Evolutionary conservation across 2,888 invertebrate genomes (phyloP), one percentile per base, ranked within the genome.

Genomic region (Mesoligia furuncula): DNA sequence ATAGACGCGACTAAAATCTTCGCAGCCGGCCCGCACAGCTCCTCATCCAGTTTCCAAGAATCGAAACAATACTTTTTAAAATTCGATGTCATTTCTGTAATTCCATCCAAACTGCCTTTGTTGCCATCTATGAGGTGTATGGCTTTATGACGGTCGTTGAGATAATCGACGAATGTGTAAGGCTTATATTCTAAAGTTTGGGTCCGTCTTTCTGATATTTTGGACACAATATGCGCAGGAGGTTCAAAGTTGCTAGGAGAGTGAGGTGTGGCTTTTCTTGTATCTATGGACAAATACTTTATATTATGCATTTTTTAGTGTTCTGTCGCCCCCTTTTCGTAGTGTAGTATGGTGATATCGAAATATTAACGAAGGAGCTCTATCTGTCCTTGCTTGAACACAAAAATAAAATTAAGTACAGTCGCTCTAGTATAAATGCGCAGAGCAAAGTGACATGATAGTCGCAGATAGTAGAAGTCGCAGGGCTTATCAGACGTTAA

Each of bases 1-100:
- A 99, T 98, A 0, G 98, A 97, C 57, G 98, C 96, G 88, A 98
- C 98, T 42, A 99, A 94, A 51, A 99, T 94, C 90, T 98, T 98
- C 0, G 98, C 98, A 0, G 98, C 98, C 0, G 98, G 97, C 91
- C 98, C 98, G 91, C 98, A 98, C 27, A 89, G 71, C 0, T 88
- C 90, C 42, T 92, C 96, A 2, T 97, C 97, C 77, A 97, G 91
- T 27, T 96, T 96, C 87, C 97, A 94, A 82, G 84, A 85, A 61
- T 90, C 90, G 17, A 87, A 87, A 75, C 85, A 85, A 70, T 82
- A 77, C 66, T 87, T 90, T 71, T 82, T 79, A 39, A 88, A 84
- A 69, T 81, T 89, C 31, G 87, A 69, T 65, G 88, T 86, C 36
- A 86, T 80, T 72, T 87, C 84, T 42, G 78, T 70, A 36, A 82